phyloP scores from a whole-genome alignment of 2,888 invertebrate species.

The Notodromas monacha region DNA sequence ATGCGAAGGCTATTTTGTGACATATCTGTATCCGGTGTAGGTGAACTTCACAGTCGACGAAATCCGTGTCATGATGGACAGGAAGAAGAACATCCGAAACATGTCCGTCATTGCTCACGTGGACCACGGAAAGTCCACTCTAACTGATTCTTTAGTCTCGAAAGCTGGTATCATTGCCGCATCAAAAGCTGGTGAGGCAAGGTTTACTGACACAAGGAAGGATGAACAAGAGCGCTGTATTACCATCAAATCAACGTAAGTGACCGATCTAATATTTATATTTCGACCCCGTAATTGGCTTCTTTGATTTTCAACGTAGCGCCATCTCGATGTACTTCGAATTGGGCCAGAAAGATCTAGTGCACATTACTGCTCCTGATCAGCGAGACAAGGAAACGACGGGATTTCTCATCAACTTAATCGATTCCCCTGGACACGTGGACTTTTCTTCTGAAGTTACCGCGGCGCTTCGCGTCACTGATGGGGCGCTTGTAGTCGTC shows the following conservation, averaged over 20 bases:
- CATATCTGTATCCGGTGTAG: no score
- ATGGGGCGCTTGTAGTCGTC: conserved; percentile 95
- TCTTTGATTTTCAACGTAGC: no score
- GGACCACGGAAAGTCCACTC: conserved; percentile 96
- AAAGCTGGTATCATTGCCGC: conserved; percentile 99
- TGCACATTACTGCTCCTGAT: conserved; percentile 61
- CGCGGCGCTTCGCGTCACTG: conserved; percentile 95
- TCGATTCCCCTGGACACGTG: conserved; percentile 99
- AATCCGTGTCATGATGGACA: conserved; percentile 99
- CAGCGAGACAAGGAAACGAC: conserved; percentile 62
- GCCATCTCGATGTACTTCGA: conserved; percentile 99
- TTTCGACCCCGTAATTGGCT: no score
- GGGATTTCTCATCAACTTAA: conserved; percentile 97
- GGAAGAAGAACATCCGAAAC: conserved; percentile 96
- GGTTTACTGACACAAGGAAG: conserved; percentile 96
- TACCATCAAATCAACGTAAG: conserved; percentile 98
- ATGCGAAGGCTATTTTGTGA: no score
- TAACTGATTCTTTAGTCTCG: conserved; percentile 95
- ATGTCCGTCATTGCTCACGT: conserved; percentile 99
- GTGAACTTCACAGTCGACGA: conserved; percentile 99
- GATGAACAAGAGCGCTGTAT: conserved; percentile 99
- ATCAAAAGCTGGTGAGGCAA: conserved; percentile 89
- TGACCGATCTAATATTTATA: no score
- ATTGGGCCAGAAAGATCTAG: conserved; percentile 66
- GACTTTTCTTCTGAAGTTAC: conserved; percentile 99